phyloP scores from a whole-genome alignment of 2,113 vertebrate genomes.

The Clarias magur region DNA sequence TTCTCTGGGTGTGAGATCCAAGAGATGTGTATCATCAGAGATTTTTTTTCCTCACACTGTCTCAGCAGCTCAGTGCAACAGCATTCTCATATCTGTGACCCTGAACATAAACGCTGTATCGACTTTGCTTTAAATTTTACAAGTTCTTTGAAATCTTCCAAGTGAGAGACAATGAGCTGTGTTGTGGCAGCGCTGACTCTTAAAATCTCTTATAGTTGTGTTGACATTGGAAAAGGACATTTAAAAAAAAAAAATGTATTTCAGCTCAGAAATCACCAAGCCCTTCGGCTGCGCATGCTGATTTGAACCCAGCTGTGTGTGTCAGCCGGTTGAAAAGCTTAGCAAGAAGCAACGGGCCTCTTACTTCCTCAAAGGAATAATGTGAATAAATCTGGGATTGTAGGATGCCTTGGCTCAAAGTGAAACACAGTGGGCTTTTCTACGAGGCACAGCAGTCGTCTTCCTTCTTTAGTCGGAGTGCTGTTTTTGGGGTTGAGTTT shows the following conservation, averaged over 20 bases:
- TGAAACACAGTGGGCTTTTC: neutral
- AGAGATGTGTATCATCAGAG: neutral
- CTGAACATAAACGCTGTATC: neutral
- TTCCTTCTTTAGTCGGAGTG: neutral
- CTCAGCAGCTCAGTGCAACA: neutral
- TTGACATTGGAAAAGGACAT: slow-evolving; percentile 30
- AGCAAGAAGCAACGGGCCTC: neutral
- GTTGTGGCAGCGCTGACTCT: neutral
- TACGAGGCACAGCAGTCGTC: neutral
- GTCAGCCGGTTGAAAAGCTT: slow-evolving; percentile 14
- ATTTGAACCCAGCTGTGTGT: slow-evolving; percentile 34
- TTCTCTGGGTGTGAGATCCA: neutral
- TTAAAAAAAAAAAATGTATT: neutral
- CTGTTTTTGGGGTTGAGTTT: slow-evolving; percentile 1
- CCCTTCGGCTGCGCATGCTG: slow-evolving; percentile 18
- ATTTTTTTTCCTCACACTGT: neutral
- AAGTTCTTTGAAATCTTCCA: neutral
- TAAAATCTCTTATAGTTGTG: slow-evolving; percentile 25
- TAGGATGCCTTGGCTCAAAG: neutral
- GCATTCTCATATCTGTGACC: neutral
- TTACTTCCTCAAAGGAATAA: neutral
- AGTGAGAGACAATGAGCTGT: neutral
- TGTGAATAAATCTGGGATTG: neutral
- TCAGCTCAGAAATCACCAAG: slow-evolving; percentile 25
- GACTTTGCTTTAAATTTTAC: slow-evolving; percentile 17